Evolutionary conservation across 2,113 vertebrate genomes (phyloP).

Genomic region (Hippopotamus amphibius): DNA sequence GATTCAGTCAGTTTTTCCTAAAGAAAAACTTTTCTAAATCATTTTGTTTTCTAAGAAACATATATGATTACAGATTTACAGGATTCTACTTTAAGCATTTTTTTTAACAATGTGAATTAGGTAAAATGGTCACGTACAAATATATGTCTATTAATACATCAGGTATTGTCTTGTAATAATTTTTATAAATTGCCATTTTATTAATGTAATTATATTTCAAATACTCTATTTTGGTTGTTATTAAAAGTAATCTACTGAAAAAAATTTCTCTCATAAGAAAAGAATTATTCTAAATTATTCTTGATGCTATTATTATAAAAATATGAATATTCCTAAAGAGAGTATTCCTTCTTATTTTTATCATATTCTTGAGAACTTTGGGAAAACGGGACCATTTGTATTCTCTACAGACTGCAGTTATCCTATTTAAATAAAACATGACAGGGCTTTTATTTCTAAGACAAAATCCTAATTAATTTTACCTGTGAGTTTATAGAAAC

Average conservation of each 20-base stretch:
- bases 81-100: not conserved
- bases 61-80: not conserved
- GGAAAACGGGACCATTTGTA: not conserved
- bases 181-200: not conserved
- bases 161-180: not conserved
- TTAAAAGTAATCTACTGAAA: not conserved
- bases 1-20: not conserved
- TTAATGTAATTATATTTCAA: not conserved
- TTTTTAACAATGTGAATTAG: not conserved
- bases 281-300: not conserved
- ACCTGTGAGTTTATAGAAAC: not conserved
- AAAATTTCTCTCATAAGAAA: slow-evolving; percentile 9
- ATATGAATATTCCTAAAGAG: not conserved
- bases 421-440: not conserved
- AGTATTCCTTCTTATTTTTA: not conserved
- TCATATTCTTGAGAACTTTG: not conserved
- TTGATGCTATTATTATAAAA: not conserved
- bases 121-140: not conserved
- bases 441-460: not conserved
- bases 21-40: not conserved
- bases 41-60: not conserved
- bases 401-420: not conserved
- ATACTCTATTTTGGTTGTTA: not conserved
- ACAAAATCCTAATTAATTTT: slow-evolving; percentile 14
- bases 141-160: not conserved